Evolutionary conservation across 2,888 invertebrate genomes (phyloP), one percentile per base, ranked within the genome.

Genomic region (Drosophila falleni): DNA sequence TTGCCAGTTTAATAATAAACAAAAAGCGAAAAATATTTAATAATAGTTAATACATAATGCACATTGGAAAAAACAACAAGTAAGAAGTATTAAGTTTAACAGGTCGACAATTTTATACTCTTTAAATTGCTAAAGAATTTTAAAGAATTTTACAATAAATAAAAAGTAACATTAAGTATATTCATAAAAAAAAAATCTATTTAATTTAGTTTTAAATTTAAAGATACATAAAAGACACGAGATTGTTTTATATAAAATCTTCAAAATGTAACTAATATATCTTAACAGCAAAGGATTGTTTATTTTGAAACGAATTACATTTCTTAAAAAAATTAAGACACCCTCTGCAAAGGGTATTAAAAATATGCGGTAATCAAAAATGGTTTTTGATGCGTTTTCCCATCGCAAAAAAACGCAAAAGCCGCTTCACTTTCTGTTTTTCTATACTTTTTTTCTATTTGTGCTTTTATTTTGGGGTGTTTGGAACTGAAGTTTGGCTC

Each of bases 331-430:
- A 39, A 39, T 3, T 2, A 39, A 8, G 15, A 1, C 1, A 6
- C 15, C 37, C 41, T 10, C 11, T 13, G 16, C 5, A 19, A 50
- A 50, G 49, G 6, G 31, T 33, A 49, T 19, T 11, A 11, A 1
- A 16, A 1, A 33, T 33, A 68, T 87, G 89, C 80, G 66, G 70
- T 86, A 86, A 86, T 86, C 82, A 78, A 61, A 61, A 54, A 23
- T 23, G 3, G 42, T 37, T 50, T 76, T 76, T 71, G 64, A 67
- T 76, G 81, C 66, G 51, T 60, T 65, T 66, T 72, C 54, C 19
- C 59, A 62, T 10, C 33, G 15, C 35, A 37, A 23, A 29, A 31
- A 44, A 15, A 19, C n/a, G 11, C 13, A 41, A 41, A 41, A 16
- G 41, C 31, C 19, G 35, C 56, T 46, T 46, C 55, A 55, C 55